A percentile compares a stretch with the other conserved stretches of the same genome.
phyloP scores from a whole-genome alignment of 1,140 invertebrate genomes.

The Procambarus virginalis region DNA sequence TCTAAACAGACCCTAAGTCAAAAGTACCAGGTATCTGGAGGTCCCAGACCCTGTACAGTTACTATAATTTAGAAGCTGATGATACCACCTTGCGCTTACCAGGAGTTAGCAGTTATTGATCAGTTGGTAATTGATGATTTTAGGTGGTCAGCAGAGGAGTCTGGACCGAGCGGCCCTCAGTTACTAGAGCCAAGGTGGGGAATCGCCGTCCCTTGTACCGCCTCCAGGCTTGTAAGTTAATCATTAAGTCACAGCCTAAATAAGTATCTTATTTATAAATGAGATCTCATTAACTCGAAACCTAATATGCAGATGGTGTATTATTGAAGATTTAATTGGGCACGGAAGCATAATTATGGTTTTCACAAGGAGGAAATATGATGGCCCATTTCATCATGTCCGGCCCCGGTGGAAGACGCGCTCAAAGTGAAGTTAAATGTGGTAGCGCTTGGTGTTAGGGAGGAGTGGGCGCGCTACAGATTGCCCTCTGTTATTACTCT shows the following conservation, averaged over 20 bases:
- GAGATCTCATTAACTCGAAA: constrained; percentile 33
- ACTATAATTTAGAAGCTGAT: constrained; percentile 46
- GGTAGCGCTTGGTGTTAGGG: constrained; percentile 62
- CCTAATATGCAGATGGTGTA: constrained; percentile 53
- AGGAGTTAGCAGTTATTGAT: constrained; percentile 52
- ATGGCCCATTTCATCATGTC: constrained; percentile 44
- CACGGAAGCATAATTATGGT: constrained; percentile 39
- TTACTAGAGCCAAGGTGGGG: neutral
- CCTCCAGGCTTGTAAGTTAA: neutral
- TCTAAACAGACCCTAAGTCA: neutral
- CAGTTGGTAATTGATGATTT: constrained; percentile 54
- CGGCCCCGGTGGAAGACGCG: constrained; percentile 36
- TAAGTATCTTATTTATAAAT: constrained; percentile 44
- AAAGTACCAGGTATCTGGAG: neutral
- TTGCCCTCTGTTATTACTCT: constrained; percentile 56
- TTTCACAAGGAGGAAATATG: constrained; percentile 37
- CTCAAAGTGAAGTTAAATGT: constrained; percentile 59
- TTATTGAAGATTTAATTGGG: constrained; percentile 43
- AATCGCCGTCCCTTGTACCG: neutral
- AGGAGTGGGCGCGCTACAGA: constrained; percentile 62
- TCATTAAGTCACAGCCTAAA: constrained; percentile 40
- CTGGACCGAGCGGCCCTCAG: neutral
- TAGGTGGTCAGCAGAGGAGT: constrained; percentile 15
- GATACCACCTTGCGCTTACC: constrained; percentile 49
- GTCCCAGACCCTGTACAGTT: constrained; percentile 8